phyloP scores from a whole-genome alignment of 2,113 vertebrate species.

The Ranitomeya variabilis region DNA sequence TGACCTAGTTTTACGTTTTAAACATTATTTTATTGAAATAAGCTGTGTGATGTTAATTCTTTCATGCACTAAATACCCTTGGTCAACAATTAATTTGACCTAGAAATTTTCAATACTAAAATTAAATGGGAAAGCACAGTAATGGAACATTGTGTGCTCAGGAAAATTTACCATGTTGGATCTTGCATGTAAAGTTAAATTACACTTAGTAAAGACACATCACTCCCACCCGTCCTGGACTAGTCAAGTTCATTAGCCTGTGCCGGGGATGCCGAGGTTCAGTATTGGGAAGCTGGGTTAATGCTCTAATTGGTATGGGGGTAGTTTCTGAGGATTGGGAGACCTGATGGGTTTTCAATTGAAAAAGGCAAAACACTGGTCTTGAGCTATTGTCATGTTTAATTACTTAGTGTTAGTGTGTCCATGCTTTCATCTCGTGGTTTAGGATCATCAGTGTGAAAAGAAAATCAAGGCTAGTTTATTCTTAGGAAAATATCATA shows the following conservation, averaged over 20 bases:
- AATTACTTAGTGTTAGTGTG: not conserved
- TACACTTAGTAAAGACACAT: too few species aligned
- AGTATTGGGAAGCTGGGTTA: too few species aligned
- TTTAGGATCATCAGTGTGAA: slow-evolving; percentile 25
- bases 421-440: slow-evolving; percentile 9
- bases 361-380: not conserved
- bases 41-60: not conserved
- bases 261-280: too few species aligned
- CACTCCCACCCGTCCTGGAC: too few species aligned
- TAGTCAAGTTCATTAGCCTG: too few species aligned
- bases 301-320: too few species aligned
- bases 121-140: not conserved
- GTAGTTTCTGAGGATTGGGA: too few species aligned
- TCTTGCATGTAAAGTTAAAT: too few species aligned
- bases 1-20: not conserved
- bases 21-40: not conserved
- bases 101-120: not conserved
- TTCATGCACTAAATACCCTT: not conserved
- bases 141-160: not conserved
- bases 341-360: too few species aligned
- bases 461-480: slow-evolving; percentile 46
- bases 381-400: not conserved
- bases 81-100: not conserved
- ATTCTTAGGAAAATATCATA: slow-evolving; percentile 42
- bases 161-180: not conserved